Evolutionary conservation across 2,888 invertebrate species (phyloP), one percentile per base, ranked within the genome.

Genomic region (Cabera pusaria): DNA sequence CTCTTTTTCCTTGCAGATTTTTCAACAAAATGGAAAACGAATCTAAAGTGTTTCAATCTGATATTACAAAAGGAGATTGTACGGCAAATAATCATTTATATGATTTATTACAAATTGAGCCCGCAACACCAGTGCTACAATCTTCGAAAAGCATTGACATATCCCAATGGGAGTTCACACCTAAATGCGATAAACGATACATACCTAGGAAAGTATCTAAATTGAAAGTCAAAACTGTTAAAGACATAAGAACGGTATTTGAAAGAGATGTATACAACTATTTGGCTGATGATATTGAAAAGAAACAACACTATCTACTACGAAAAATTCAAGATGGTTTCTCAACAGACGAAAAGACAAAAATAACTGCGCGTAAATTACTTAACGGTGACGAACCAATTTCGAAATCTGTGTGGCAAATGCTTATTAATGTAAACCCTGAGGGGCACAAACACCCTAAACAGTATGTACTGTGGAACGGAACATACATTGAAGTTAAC

Each of bases 361-460:
- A 70, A 60, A 52, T 53, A 25, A 32, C 76, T 18, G 81, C 81
- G 6, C 70, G 56, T 56, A 75, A 64, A 40, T 59, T 87, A 10
- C 55, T 89, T 22, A 68, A 64, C 31, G 54, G 59, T 29, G 66
- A 74, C 44, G 56, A 53, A 19, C 83, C 88, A 10, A 56, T 85
- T 40, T 72, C 74, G 10, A 79, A 73, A 55, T 49, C 71, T n/a
- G 56, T 75, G 6, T 88, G 87, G 87, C 79, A 85, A 66, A 87
- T 88, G 81, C 48, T 87, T 23, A 69, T 66, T 47, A 84, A 86
- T 61, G 58, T 88, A 14, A 88, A 88, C 52, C 80, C 84, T 10
- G 64, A 77, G 35, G 54, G 55, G 6, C 59, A 75, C 33, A 27
- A 36, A 18, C 44, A 78, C 59, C 35, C 72, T 6, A 64, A 60